Evolutionary conservation across 2,888 invertebrate genomes (phyloP), one percentile per base, ranked within the genome.

Genomic region (Trichogramma evanescens): DNA sequence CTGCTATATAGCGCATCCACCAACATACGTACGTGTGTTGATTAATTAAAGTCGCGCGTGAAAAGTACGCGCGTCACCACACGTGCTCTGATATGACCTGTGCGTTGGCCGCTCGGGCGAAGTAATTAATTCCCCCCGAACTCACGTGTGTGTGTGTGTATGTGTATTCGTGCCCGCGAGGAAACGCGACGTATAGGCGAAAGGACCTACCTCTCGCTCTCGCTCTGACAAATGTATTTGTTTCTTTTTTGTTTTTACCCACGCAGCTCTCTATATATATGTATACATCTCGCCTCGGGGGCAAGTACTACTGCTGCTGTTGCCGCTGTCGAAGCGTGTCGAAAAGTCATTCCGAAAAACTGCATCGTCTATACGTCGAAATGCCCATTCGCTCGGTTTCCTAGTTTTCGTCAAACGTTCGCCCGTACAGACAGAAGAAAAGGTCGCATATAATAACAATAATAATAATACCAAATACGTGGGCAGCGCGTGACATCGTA

Each of bases 181-280:
- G 66, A 65, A 65, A 65, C 64, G 66, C 64, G 67, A 62, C 64
- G 26, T 26, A 26, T 26, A 26, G 26, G 26, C 26, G 26, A 26
- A 26, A 26, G 26, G 1, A 2, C 26, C 26, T 26, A 26, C 26
- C 26, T 66, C 65, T 66, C 64, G 65, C 59, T 8, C 65, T 62
- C 58, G 43, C 53, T 59, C 68, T 74, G 74, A 75, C 71, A 73
- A 74, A 74, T 74, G 73, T 70, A 26, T 26, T 26, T 26, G 67
- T 70, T 74, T 74, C 58, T 59, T 61, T 76, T 74, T 66, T 68
- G 74, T 75, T 73, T 74, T 74, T 73, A 75, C 71, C 73, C 70
- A 67, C 56, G 63, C 59, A 66, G 69, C 62, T 65, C 59, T 13
- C 58, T 58, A 50, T 26, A n/a, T 8, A 2, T 2, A 45, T 2